Evolutionary conservation across 2,888 invertebrate genomes (phyloP).

Genomic region (Cataglyphis albicans): DNA sequence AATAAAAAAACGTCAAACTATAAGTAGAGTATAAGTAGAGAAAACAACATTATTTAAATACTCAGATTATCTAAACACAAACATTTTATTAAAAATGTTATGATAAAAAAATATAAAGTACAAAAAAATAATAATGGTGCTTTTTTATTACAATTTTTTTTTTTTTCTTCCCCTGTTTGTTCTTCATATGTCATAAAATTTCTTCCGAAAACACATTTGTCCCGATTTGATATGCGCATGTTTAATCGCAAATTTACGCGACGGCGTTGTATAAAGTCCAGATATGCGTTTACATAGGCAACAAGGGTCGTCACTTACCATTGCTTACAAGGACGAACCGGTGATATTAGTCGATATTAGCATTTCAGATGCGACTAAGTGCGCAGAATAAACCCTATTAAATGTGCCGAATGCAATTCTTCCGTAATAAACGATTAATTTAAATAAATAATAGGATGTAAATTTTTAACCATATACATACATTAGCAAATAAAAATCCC

Average conservation of each 20-base stretch:
- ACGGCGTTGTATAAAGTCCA: slow-evolving; percentile 38
- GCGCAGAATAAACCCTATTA: slow-evolving; percentile 27
- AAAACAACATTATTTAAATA: neutral
- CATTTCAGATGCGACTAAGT: slow-evolving; percentile 61
- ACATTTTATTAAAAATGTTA: neutral
- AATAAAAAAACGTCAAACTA: too few species aligned
- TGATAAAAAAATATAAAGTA: neutral
- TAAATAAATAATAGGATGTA: neutral
- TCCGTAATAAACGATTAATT: slow-evolving; percentile 39
- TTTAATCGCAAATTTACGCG: slow-evolving; percentile 52
- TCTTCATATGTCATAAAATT: neutral
- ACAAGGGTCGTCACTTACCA: slow-evolving; percentile 49
- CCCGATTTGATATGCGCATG: neutral
- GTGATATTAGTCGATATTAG: slow-evolving; percentile 56
- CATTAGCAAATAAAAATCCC: slow-evolving; percentile 25
- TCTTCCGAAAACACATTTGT: neutral
- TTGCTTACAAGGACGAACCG: slow-evolving; percentile 38
- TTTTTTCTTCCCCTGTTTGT: neutral
- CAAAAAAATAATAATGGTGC: neutral
- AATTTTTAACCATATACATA: slow-evolving; percentile 24
- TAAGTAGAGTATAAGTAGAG: too few species aligned
- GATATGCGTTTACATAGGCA: slow-evolving; percentile 58
- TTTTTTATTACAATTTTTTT: slow-evolving; percentile 4
- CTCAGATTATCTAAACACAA: neutral
- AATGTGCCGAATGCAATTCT: slow-evolving; percentile 12